phyloP scores from a whole-genome alignment of 2,797 vertebrate species.

The Salmo trutta region DNA sequence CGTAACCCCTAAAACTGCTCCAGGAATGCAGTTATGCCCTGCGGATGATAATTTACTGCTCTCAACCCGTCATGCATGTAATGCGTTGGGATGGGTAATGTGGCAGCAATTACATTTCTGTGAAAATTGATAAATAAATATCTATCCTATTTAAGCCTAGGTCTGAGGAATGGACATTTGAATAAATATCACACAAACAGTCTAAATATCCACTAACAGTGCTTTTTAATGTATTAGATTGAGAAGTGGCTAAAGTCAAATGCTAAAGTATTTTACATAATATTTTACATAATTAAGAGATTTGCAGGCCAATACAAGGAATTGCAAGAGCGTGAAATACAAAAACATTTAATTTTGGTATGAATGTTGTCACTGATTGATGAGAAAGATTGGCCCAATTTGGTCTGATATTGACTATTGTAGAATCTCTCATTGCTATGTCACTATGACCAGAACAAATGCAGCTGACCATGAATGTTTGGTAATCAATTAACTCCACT shows the following conservation, averaged over 20 bases:
- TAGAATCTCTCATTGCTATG: too few relatives aligned
- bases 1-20: not conserved
- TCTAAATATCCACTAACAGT: not conserved
- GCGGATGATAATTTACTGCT: not conserved
- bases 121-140: not conserved
- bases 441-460: too few relatives aligned
- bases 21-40: not conserved
- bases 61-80: not conserved
- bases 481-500: not conserved
- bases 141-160: not conserved
- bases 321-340: too few relatives aligned
- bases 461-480: too few relatives aligned
- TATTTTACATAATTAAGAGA: not conserved
- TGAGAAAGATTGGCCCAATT: too few relatives aligned
- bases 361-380: too few relatives aligned
- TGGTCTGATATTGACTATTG: too few relatives aligned
- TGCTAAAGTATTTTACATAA: not conserved
- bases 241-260: not conserved
- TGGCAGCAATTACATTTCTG: slow-evolving; percentile 4
- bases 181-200: not conserved
- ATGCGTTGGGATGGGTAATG: not conserved
- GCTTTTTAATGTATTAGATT: not conserved
- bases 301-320: too few relatives aligned
- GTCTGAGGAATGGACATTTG: not conserved
- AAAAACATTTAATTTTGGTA: too few relatives aligned